Evolutionary conservation across 2,797 vertebrate species (phyloP).

Genomic region (Pangasius larnaudii): DNA sequence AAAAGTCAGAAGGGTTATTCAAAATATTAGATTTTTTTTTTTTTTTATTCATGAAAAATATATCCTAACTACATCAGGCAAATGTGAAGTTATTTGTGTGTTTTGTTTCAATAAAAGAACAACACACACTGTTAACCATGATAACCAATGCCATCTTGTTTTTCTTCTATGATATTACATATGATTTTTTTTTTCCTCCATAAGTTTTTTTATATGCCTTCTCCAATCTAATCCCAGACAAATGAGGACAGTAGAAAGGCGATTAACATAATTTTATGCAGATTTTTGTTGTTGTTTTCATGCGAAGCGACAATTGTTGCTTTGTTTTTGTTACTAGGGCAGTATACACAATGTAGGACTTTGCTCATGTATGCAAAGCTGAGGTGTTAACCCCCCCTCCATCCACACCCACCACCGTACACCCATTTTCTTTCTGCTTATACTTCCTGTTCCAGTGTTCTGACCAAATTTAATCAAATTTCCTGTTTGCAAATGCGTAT

Average conservation of each 20-base stretch:
- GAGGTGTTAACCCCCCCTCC: conserved; percentile 75
- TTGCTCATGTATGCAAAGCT: conserved; percentile 74
- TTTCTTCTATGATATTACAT: background rate
- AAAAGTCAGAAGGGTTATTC: background rate
- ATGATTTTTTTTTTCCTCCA: background rate
- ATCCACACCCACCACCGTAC: conserved; percentile 64
- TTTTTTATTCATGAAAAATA: background rate
- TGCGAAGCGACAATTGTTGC: conserved; percentile 71
- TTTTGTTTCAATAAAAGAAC: background rate
- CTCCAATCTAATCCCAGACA: conserved; percentile 58
- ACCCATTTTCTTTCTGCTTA: conserved; percentile 4
- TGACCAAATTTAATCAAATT: conserved; percentile 80
- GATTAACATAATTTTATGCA: conserved; percentile 82
- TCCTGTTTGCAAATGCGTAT: conserved; percentile 70
- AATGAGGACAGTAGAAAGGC: conserved; percentile 77
- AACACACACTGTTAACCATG: background rate
- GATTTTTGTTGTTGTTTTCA: conserved; percentile 64
- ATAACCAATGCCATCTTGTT: background rate
- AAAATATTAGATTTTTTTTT: background rate
- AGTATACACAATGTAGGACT: conserved; percentile 75
- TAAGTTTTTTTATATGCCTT: background rate
- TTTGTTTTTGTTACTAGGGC: conserved; percentile 58
- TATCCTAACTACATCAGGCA: background rate
- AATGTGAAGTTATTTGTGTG: background rate
- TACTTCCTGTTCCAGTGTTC: conserved; percentile 49